A percentile compares a stretch with the other conserved stretches of the same genome.
Conservation (phyloP, 1,140 invertebrate species). For the Leptinotarsa texana region DNA sequence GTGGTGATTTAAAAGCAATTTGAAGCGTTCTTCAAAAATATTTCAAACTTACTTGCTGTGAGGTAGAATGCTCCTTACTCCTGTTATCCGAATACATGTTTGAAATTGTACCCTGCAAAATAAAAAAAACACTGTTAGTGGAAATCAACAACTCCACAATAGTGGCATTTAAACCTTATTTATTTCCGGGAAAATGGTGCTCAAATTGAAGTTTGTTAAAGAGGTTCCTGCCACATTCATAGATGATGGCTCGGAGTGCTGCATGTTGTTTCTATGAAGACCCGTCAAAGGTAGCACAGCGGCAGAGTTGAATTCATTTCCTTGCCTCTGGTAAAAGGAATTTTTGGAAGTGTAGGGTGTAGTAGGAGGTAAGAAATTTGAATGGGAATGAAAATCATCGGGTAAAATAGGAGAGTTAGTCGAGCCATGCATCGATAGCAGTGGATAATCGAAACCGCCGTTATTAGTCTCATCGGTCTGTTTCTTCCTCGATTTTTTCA, state of each 20-base stretch:
- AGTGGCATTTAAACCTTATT: constrained; percentile 60
- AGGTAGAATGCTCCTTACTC: constrained; percentile 26
- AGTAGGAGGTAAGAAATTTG: constrained; percentile 49
- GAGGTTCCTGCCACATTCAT: constrained; percentile 57
- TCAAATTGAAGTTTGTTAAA: constrained; percentile 70
- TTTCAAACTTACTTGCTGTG: constrained; percentile 20
- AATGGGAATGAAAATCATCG: constrained; percentile 52
- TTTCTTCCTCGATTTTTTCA: constrained; percentile 38
- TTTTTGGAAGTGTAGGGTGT: constrained; percentile 52
- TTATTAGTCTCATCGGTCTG: constrained; percentile 37
- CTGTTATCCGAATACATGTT: constrained; percentile 21
- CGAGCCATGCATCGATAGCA: constrained; percentile 50
- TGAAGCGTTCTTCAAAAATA: too few relatives aligned
- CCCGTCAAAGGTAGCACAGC: constrained; percentile 43
- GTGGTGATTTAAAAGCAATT: too few relatives aligned
- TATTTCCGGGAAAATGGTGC: constrained; percentile 72
- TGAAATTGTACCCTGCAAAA: constrained; percentile 23
- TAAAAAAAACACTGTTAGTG: background rate
- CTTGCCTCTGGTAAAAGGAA: constrained; percentile 48
- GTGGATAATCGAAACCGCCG: constrained; percentile 51
- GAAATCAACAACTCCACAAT: background rate
- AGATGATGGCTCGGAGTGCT: constrained; percentile 50
- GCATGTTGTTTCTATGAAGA: constrained; percentile 36
- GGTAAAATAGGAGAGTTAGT: constrained; percentile 55
- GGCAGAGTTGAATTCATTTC: constrained; percentile 34